These are phyloP conservation scores for Prunella strophiata DNA, from an alignment of 2,797 vertebrate species.

Conservation along the genomic window DNA sequence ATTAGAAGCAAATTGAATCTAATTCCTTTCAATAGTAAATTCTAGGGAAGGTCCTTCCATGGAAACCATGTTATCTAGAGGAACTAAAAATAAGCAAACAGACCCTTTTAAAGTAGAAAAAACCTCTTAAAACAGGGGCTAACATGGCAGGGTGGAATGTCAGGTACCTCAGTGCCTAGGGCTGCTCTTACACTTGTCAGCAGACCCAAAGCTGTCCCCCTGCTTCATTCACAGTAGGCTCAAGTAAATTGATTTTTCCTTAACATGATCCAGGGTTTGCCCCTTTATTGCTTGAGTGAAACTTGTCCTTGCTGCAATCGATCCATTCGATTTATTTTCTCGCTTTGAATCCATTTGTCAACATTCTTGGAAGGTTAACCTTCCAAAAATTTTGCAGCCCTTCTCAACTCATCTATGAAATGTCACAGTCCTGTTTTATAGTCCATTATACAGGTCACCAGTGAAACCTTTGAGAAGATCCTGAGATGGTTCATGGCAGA, in stretches of 20 bases:
- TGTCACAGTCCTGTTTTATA: background rate
- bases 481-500: background rate
- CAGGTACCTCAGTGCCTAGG: background rate
- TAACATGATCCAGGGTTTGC: background rate
- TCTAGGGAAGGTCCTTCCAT: background rate
- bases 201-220: background rate
- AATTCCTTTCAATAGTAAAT: background rate
- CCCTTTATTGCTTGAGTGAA: background rate
- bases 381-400: background rate
- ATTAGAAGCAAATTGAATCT: background rate
- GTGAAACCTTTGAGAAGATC: background rate
- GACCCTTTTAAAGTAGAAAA: background rate
- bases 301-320: background rate
- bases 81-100: background rate
- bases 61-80: background rate
- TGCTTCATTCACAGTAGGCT: background rate
- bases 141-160: background rate
- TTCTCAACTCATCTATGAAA: background rate
- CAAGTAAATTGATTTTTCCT: background rate
- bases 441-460: background rate
- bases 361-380: background rate
- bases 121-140: fast-evolving
- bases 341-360: background rate
- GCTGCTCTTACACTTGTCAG: background rate
- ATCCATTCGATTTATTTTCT: background rate